Evolutionary conservation across 2,113 vertebrate species (phyloP).

Genomic region (Larimichthys crocea): DNA sequence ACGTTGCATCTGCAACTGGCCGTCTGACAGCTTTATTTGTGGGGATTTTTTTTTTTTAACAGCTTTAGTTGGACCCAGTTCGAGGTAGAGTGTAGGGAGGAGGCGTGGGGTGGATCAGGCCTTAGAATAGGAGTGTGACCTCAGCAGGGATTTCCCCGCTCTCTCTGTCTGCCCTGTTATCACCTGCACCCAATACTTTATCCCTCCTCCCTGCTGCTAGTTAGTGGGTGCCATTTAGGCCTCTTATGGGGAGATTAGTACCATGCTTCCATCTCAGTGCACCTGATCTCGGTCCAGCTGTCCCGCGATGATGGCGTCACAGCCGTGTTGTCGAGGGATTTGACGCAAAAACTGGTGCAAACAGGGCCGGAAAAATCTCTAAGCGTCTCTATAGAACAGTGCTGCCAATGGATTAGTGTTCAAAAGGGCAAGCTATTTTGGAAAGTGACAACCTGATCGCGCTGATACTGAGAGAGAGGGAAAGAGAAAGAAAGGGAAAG

Average conservation of each 20-base stretch:
- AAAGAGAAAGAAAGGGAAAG: constrained; percentile 11
- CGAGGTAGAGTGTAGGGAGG: not conserved
- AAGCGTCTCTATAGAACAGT: constrained; percentile 26
- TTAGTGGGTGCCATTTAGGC: constrained; percentile 43
- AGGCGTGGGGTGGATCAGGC: constrained; percentile 1
- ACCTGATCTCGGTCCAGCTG: constrained; percentile 48
- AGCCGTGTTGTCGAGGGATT: constrained; percentile 41
- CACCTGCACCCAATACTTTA: constrained; percentile 26
- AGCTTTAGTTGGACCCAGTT: not conserved
- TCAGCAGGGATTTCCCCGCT: constrained; percentile 69
- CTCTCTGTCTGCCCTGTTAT: constrained; percentile 35
- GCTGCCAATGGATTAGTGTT: constrained; percentile 27
- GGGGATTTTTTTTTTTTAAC: constrained; percentile 37
- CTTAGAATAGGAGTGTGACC: constrained; percentile 62
- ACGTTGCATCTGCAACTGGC: not conserved
- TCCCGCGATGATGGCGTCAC: constrained; percentile 60
- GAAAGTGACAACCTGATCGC: constrained; percentile 24
- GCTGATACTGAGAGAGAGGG: constrained; percentile 2
- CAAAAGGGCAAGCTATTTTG: constrained; percentile 58
- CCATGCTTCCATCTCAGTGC: constrained; percentile 37
- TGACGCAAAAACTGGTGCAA: constrained; percentile 15
- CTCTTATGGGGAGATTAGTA: constrained; percentile 60
- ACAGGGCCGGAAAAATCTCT: constrained; percentile 39
- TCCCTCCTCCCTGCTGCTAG: constrained; percentile 21
- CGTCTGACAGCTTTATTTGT: constrained; percentile 3